Evolutionary conservation across 2,888 invertebrate species (phyloP).

Genomic region (Epiblema foenella): DNA sequence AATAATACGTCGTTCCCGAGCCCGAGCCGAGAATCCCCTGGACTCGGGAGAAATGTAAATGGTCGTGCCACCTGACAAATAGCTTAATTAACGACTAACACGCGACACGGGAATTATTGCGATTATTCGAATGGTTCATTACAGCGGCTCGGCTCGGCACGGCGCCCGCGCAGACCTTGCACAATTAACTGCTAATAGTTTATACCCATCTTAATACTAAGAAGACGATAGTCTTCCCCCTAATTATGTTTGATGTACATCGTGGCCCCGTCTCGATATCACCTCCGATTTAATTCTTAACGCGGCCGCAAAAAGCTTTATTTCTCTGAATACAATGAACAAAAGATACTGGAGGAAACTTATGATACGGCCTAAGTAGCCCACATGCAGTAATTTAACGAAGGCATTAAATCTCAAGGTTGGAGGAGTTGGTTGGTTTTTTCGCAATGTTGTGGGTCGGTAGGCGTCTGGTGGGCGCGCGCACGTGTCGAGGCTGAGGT

Average conservation of each 20-base stretch:
- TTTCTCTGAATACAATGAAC: conserved; percentile 68
- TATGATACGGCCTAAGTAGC: conserved; percentile 64
- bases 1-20: conserved; percentile 83
- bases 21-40: conserved; percentile 68
- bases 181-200: conserved; percentile 57
- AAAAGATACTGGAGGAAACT: conserved; percentile 65
- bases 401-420: conserved; percentile 81
- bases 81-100: conserved; percentile 83
- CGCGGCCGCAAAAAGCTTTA: conserved; percentile 52
- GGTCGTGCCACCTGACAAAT: conserved; percentile 80
- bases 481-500: conserved; percentile 76
- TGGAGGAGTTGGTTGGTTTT: conserved; percentile 75
- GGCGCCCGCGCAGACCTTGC: conserved; percentile 49
- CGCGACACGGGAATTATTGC: conserved; percentile 74
- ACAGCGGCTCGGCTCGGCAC: conserved; percentile 48
- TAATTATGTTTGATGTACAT: conserved; percentile 53
- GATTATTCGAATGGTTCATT: conserved; percentile 70
- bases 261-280: conserved; percentile 40
- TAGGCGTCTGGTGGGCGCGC: conserved; percentile 81
- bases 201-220: conserved; percentile 55
- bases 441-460: conserved; percentile 79
- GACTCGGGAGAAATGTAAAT: conserved; percentile 81
- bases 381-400: conserved; percentile 76
- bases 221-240: conserved; percentile 57
- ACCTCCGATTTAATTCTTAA: conserved; percentile 48